Evolutionary conservation across 2,797 vertebrate species (phyloP).

Genomic region (Astyanax mexicanus): DNA sequence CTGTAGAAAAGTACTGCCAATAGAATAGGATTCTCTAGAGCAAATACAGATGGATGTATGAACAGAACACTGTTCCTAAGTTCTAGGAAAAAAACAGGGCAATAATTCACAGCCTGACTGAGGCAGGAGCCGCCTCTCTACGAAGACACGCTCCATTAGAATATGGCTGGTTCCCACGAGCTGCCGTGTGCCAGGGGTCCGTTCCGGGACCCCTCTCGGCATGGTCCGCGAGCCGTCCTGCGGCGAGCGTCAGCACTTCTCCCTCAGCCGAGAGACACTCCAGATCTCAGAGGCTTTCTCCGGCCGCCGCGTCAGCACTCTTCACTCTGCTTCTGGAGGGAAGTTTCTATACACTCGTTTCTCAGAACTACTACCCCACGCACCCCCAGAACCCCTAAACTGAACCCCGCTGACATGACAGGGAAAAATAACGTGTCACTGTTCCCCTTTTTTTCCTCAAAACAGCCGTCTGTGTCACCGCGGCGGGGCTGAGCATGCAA

Average conservation of each 20-base stretch:
- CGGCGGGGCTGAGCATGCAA: background rate
- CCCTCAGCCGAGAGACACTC: constrained; percentile 63
- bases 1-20: no score
- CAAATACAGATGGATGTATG: no score
- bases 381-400: no score
- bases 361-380: background rate
- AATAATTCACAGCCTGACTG: background rate
- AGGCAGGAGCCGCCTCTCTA: constrained; percentile 5
- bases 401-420: constrained; percentile 7
- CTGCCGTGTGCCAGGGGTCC: background rate
- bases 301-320: constrained; percentile 62
- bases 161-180: background rate
- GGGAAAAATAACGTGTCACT: constrained; percentile 47
- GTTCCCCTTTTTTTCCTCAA: constrained; percentile 29
- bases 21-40: no score
- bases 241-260: constrained; percentile 59
- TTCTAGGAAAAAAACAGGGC: background rate
- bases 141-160: background rate
- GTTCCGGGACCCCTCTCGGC: constrained; percentile 33
- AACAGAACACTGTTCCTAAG: no score
- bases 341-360: constrained; percentile 52
- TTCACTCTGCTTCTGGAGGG: constrained; percentile 53
- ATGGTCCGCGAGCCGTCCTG: constrained; percentile 46
- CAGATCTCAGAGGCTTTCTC: constrained; percentile 28
- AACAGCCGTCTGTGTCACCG: constrained; percentile 23